phyloP scores from a whole-genome alignment of 2,888 invertebrate species.

The Phyllotreta striolata region DNA sequence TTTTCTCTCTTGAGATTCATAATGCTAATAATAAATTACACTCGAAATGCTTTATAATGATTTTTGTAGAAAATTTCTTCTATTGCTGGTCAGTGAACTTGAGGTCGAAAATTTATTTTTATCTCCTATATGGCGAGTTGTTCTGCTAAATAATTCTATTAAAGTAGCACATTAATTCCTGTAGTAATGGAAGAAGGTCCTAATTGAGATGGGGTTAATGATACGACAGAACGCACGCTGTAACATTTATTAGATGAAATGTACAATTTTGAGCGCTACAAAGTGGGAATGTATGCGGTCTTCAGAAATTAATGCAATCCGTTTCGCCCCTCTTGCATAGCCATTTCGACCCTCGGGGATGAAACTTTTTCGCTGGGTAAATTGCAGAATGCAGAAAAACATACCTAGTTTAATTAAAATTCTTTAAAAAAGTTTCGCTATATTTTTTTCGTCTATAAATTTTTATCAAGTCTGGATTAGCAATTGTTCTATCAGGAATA shows the following conservation, averaged over 20 bases:
- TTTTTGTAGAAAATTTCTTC: background rate
- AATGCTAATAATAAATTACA: no score
- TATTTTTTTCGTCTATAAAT: background rate
- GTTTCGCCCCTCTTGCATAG: conserved; percentile 21
- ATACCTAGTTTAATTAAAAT: conserved; percentile 22
- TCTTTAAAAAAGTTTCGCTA: conserved; percentile 11
- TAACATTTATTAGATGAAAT: conserved; percentile 41
- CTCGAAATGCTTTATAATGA: no score
- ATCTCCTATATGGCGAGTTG: conserved; percentile 24
- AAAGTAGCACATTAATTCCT: conserved; percentile 35
- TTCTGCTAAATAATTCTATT: conserved; percentile 37
- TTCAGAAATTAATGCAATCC: conserved; percentile 36
- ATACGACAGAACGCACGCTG: conserved; percentile 36
- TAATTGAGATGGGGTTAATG: conserved; percentile 37
- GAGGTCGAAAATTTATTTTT: conserved; percentile 26
- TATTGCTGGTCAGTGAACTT: background rate
- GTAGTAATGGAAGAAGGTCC: conserved; percentile 35
- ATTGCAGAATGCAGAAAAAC: conserved; percentile 15
- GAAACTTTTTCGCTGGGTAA: conserved; percentile 17
- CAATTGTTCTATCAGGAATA: no score
- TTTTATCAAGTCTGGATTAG: no score
- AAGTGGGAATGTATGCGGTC: conserved; percentile 30
- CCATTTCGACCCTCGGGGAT: conserved; percentile 24
- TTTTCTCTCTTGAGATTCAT: background rate
- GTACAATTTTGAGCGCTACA: conserved; percentile 38